Evolutionary conservation across 2,888 invertebrate genomes (phyloP), one percentile per base, ranked within the genome.

Genomic region (Xanthia icteritia): DNA sequence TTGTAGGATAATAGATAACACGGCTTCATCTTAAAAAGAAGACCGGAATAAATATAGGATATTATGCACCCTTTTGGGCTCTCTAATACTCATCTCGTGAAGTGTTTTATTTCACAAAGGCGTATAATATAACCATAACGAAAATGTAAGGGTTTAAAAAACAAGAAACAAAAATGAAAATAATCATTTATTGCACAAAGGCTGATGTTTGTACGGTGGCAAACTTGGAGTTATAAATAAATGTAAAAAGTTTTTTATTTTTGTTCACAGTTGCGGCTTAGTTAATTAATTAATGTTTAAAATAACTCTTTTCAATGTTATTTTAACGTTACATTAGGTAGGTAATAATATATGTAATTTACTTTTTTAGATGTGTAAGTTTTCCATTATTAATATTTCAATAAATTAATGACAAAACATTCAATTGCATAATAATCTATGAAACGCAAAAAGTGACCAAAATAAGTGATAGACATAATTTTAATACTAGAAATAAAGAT

Each of bases 51-150:
- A 65, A 15, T 54, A 31, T 36, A 66, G 11, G 51, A 81, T 51
- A 77, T 81, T 81, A 81, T 83, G 78, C 80, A 81, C 83, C 80
- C 71, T 66, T 83, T 65, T 61, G n/a, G 45, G 48, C 20, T 66
- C 51, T 60, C 45, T 65, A 60, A 76, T 77, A 60, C 63, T 48
- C 54, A 66, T 65, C n/a, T 67, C 15, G 42, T 48, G 39, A 77
- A 77, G 36, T 36, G 78, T 83, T 70, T 83, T 77, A 76, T 76
- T 79, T 76, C 20, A 70, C 58, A 70, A 63, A 39, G 39, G 39
- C 39, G 78, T 17, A 70, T 83, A 83, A 81, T 71, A 70, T 54
- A 71, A 61, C 78, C 83, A 78, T 78, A 61, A 67, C 15, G 42
- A 83, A 75, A 71, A 70, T 64, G 27, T 60, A 36, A 77, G 66